Conservation (phyloP, 2,888 invertebrate species). For the Volucella inflata region DNA sequence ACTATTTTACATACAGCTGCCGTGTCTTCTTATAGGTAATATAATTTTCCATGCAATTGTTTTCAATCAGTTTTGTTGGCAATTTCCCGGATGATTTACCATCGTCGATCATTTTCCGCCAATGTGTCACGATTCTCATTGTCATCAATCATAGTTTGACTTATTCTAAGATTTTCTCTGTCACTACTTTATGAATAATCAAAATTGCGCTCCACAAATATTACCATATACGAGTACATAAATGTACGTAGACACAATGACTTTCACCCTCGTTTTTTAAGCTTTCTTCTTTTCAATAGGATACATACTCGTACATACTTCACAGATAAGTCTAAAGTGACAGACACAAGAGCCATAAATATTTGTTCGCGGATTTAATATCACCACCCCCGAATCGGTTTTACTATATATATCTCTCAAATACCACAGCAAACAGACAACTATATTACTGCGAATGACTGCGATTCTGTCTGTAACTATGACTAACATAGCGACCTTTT, state of each 20-base stretch:
- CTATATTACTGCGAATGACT: too few relatives aligned
- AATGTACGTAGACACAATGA: slow-evolving; percentile 33
- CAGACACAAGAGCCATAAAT: slow-evolving; percentile 65
- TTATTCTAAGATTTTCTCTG: slow-evolving; percentile 48
- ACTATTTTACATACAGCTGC: too few relatives aligned
- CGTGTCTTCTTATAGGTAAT: too few relatives aligned
- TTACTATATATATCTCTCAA: slow-evolving; percentile 39
- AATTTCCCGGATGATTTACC: slow-evolving; percentile 68
- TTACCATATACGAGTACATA: neutral
- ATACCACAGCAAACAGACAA: slow-evolving; percentile 35
- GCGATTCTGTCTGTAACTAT: too few relatives aligned
- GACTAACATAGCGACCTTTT: slow-evolving; percentile 35
- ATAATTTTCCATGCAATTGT: slow-evolving; percentile 55
- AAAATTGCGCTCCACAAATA: slow-evolving; percentile 7
- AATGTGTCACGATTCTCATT: slow-evolving; percentile 43
- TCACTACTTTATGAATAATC: slow-evolving; percentile 57
- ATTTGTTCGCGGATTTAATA: slow-evolving; percentile 60
- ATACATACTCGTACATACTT: slow-evolving; percentile 35
- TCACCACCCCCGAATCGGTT: neutral
- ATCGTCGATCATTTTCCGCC: slow-evolving; percentile 44
- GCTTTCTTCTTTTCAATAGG: slow-evolving; percentile 40
- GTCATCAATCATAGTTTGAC: slow-evolving; percentile 67
- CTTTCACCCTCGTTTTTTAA: slow-evolving; percentile 48
- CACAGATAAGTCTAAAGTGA: slow-evolving; percentile 36
- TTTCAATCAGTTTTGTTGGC: slow-evolving; percentile 51